Evolutionary conservation across 92 coral and sea anemone species (phyloP), one percentile per base, ranked within the genome.

Genomic region (Bergia sp.): DNA sequence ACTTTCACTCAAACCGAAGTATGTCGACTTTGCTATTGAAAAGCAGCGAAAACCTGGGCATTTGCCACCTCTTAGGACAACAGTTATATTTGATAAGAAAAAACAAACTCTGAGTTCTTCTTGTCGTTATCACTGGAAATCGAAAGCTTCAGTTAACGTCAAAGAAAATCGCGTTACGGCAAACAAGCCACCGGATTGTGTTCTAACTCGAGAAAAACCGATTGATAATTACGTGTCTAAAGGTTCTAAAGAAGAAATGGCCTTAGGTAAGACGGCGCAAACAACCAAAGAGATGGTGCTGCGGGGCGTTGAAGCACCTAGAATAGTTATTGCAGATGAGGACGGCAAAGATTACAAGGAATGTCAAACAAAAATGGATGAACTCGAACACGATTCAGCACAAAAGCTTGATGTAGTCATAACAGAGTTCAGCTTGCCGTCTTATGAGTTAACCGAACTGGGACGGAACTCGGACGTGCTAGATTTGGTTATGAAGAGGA

Each of bases 61-160:
- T 23, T 79, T 79, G 20, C 82, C 82, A 45, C 82, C 82, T 29
- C 57, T 79, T 45, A 79, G 65, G 65, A 79, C 82, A 79, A 79
- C 29, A 15, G 16, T 79, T 79, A 50, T 49, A n/a, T 29, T 29
- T 79, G 39, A 47, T 37, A 79, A 79, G 82, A 79, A 79, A 53
- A 79, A 79, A 39, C 38, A 79, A 47, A 44, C 39, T 21, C 38
- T 4, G 16, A 53, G 41, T 79, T 79, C 42, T 7, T 66, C 49
- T 79, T 21, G 82, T 79, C 21, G 66, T 36, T 79, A 79, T 79
- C 39, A 49, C 0, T 79, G 82, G 82, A 79, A 79, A 50, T 40
- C 82, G 10, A 79, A 79, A 23, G 64, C 6, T 36, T 23, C 82
- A 29, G 66, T 47, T 79, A 41, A 44, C 7, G 66, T 23, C 64